A percentile compares a stretch with the other conserved stretches of the same genome.
Evolutionary conservation across 2,888 invertebrate genomes (phyloP).

Genomic region (Notodonta ziczac): DNA sequence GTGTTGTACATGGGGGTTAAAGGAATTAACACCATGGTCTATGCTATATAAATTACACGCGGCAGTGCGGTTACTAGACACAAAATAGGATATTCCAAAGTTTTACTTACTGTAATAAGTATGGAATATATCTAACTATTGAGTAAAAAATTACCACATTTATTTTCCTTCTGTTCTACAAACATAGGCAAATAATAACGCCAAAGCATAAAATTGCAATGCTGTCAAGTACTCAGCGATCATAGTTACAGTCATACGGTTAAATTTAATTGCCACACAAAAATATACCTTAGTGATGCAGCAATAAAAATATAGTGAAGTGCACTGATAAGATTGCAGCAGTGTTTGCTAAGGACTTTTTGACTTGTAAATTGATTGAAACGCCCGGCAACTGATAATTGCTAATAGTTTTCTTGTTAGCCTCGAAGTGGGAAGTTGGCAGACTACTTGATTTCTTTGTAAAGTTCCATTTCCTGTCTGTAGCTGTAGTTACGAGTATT

Average conservation of each 20-base stretch:
- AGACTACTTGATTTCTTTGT: constrained; percentile 65
- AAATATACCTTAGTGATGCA: constrained; percentile 13
- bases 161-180: neutral
- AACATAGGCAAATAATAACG: neutral
- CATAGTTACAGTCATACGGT: constrained; percentile 37
- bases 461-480: constrained; percentile 54
- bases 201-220: constrained; percentile 51
- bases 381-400: constrained; percentile 75
- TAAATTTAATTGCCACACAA: neutral
- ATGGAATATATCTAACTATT: too few species aligned
- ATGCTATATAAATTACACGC: too few species aligned
- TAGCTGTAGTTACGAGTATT: constrained; percentile 49
- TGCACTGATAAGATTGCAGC: constrained; percentile 26
- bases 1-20: too few species aligned
- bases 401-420: constrained; percentile 81
- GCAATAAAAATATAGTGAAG: constrained; percentile 16
- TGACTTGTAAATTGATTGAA: constrained; percentile 78
- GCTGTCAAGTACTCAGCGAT: constrained; percentile 58
- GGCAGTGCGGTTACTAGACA: too few species aligned
- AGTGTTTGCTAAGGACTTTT: constrained; percentile 62
- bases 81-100: too few species aligned
- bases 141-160: neutral
- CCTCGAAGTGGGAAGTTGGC: constrained; percentile 61
- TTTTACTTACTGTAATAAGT: too few species aligned
- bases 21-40: too few species aligned